Evolutionary conservation across 2,113 vertebrate species (phyloP), one percentile per base, ranked within the genome.

Genomic region (Trichechus manatus): DNA sequence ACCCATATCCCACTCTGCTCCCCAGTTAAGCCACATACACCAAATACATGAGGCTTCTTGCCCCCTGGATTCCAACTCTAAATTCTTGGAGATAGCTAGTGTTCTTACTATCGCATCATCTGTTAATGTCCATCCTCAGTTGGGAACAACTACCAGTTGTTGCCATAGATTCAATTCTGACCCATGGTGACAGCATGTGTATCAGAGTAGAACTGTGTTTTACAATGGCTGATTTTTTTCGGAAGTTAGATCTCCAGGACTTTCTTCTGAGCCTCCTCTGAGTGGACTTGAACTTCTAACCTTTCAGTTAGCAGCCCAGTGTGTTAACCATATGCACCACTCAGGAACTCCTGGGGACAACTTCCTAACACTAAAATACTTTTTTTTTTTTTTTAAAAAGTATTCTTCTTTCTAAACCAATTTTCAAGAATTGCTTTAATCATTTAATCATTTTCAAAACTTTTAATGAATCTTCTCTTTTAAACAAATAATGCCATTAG

Each of bases 401-500:
- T 14, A 86, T 77, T 87, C 72, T 39, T 64, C 6, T 61, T 94
- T 94, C 56, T 33, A 84, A 95, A 95, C 53, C 74, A 89, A 31
- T 92, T 87, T 95, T 93, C 23, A 94, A 88, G 75, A 93, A 33
- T 78, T 50, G 87, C 9, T 91, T 53, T 39, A 39, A 39, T 39
- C 39, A 39, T 97, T 90, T 75, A 97, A 98, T 89, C 47, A 68
- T 78, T 96, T 97, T 96, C 86, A 25, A 87, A 97, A 97, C 97
- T 97, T 97, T 64, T 97, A 98, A 97, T 94, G 63, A 97, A 87
- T 96, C 74, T 89, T 89, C 91, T 93, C 56, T 97, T 97, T 97
- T 97, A 97, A 98, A 96, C 95, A 97, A 96, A 97, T 84, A 95
- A 97, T 61, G 64, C 63, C 56, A 97, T 95, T 97, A 97, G 87